Evolutionary conservation across 2,888 invertebrate genomes (phyloP), one percentile per base, ranked within the genome.

Genomic region (Hypsopygia costalis): DNA sequence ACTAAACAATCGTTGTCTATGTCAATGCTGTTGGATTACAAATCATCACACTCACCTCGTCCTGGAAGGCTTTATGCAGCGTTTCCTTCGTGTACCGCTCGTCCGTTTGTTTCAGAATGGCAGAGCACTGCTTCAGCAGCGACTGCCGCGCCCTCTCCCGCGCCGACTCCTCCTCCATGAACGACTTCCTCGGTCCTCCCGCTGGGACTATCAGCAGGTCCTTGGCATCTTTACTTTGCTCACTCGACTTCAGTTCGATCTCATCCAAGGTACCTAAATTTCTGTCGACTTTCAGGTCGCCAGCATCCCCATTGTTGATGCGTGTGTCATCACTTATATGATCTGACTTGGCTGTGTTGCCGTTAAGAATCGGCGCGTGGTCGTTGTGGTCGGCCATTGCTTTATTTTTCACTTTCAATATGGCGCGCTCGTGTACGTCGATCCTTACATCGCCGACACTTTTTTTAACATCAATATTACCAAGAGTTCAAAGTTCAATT

Each of bases 151-250:
- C 75, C 38, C 91, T 89, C 60, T 94, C 94, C 54, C 91, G 83
- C 3, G 91, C 88, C 65, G 91, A 92, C 63, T 94, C 94, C 58
- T 92, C 92, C 60, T 94, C 93, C 93, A 93, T 93, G 41, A 91
- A 90, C 20, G 92, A 93, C 81, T 91, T 91, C 28, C 83, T 58
- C 11, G 75, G 81, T 1, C 77, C 75, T 30, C 59, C 62, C 8
- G 73, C 60, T 0, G 75, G 68, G 7, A 76, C 67, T 1, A 63
- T 66, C 21, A 77, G 46, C 7, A 66, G 45, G 34, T 70, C 65
- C 38, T 55, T 67, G 1, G 53, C 42, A 7, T 51, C 34, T 12
- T 34, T 44, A 9, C 38, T 41, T 31, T 37, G 28, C 20, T 39
- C 42, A 36, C 44, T 40, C 34, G 40, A 32, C 1, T 33, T 12